Base-by-base conservation (phyloP, 92 coral and sea anemone species). In the Hydrozoanthus gracilis region DNA sequence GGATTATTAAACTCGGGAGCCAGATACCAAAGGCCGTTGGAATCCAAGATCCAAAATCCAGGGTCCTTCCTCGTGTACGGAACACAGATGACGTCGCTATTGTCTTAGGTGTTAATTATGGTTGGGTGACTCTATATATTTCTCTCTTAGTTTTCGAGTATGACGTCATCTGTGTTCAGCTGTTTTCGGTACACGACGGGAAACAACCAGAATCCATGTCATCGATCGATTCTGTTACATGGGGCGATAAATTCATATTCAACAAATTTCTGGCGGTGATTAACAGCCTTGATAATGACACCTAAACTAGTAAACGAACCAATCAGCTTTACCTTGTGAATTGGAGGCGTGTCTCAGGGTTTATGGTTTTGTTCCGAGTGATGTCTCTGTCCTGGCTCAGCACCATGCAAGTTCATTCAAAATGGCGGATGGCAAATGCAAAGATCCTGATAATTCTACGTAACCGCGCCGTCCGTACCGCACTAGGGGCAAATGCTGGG, bases 371-470 rank as follows among this genome's bases (percentile, higher is more conserved):
- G 74, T 69, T 17, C 74, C 74, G 46, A 69, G 74, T 35, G 46
- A 69, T 6, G 46, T 69, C 45, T 16, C 74, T 69, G 0, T 69
- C 74, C 74, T 69, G 9, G 74, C 50, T 69, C 74, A 27, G 13
- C 45, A 17, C 73, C 73, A 68, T 17, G 73, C 73, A 17, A 3
- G 73, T 68, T 68, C 73, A 16, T 69, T 69, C 73, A 69, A 69
- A 69, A 69, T 69, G 73, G 73, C 73, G 73, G 73, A 69, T 69
- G 73, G 73, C 73, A 69, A 69, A 69, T 27, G 73, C 73, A 69
- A 69, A 69, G 73, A 69, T 69, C 49, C 45, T 69, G 73, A 69
- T 69, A 69, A 69, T 17, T 0, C 50, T 69, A 17, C 13, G 73
- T 69, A 69, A 69, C 73, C 73, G 73, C 73, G 73, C 73, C 73